These are phyloP conservation scores for Larimichthys polyactis DNA, from an alignment of 2,113 vertebrate species.

Conservation along the genomic window DNA sequence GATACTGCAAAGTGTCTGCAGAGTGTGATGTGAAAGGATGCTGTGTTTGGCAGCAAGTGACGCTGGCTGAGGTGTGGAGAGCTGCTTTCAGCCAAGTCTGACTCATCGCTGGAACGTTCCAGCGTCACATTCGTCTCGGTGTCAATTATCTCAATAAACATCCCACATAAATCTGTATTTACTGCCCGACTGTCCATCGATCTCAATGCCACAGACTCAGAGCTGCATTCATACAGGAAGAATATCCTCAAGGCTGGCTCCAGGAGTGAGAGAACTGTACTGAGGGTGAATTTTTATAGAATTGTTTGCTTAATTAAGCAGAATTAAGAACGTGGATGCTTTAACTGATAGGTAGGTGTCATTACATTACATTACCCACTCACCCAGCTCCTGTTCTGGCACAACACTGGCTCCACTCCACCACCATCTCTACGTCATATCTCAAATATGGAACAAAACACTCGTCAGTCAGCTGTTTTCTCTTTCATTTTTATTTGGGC, in stretches of 20 bases:
- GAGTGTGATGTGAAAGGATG: background rate
- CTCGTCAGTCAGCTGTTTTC: background rate
- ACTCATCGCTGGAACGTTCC: slow-evolving; percentile 31
- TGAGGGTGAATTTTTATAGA: no score
- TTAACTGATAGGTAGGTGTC: no score
- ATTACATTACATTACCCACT: no score
- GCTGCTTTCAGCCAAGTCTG: slow-evolving; percentile 42
- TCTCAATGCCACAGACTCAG: background rate
- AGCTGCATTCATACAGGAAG: background rate
- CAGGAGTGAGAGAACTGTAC: no score
- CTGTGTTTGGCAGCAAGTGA: background rate
- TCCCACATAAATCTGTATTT: background rate
- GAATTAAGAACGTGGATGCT: no score
- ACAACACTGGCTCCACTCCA: no score
- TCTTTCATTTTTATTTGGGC: slow-evolving; percentile 61
- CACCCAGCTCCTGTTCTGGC: no score
- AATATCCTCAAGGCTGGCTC: no score
- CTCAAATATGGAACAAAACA: background rate
- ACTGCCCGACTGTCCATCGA: background rate
- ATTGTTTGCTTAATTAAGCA: no score
- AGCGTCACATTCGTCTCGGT: background rate
- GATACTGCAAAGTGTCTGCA: background rate
- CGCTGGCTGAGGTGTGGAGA: background rate
- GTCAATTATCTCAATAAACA: slow-evolving; percentile 31
- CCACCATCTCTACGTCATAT: background rate